Evolutionary conservation across 2,888 invertebrate species (phyloP), one percentile per base, ranked within the genome.

Genomic region (Drosophila quasianomalipes): DNA sequence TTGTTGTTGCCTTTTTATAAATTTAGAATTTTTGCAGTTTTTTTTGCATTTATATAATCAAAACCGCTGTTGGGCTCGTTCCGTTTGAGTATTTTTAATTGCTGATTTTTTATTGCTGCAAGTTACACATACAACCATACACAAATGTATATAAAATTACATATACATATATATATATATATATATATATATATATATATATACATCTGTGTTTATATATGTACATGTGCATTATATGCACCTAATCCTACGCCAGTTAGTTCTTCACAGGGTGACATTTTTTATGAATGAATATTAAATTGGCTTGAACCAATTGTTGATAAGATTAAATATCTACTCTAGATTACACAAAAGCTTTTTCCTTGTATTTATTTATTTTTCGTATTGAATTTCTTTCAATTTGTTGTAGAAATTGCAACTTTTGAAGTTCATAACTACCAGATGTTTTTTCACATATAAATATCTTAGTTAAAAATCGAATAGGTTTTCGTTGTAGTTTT

Each of bases 11-110:
- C 75, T 77, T 89, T 85, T 83, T 90, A 89, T 90, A 90, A 86
- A 86, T 89, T 86, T 86, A 86, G 86, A 85, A 89, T 84, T 90
- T 86, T 87, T 86, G 89, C 89, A 90, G 66, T 70, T 78, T 79
- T 70, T 77, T 74, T 70, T 81, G 72, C 85, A 84, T 84, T 89
- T 90, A 89, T 90, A 86, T 89, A 90, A 89, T 85, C 80, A 79
- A 74, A 80, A 71, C 33, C 41, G 79, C 62, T 73, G 66, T 67
- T 78, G 70, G 82, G 71, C 64, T 79, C 82, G 84, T 82, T 84
- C 75, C 82, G 75, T 79, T 84, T 73, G 66, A 63, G 78, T 69
- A 71, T 81, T 82, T 84, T 75, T 81, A 79, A 82, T 80, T 80
- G 75, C 70, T 71, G 41, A 28, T 60, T 55, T 77, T 69, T 77